A percentile compares a stretch with the other conserved stretches of the same genome.
Evolutionary conservation across 2,797 vertebrate species (phyloP).

Genomic region (Acestrorhynchus altus): DNA sequence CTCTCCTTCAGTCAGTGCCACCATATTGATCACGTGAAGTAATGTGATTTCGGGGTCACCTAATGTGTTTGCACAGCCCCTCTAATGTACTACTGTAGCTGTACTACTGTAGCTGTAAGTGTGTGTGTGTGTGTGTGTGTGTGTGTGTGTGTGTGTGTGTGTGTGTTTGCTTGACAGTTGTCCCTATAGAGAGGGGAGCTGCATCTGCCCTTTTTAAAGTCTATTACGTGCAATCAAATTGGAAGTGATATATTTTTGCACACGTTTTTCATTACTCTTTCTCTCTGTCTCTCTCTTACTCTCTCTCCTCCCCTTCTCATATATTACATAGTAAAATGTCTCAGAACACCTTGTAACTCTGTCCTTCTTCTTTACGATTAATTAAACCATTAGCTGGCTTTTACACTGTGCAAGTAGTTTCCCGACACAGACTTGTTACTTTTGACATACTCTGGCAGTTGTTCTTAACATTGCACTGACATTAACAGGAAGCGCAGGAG

Average conservation of each 20-base stretch:
- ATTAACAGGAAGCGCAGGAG: too few species aligned
- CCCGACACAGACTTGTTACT: too few species aligned
- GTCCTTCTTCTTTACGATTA: conserved; percentile 5
- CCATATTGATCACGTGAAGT: conserved; percentile 16
- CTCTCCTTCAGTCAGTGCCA: neutral
- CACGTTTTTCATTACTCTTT: conserved; percentile 9
- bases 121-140: neutral
- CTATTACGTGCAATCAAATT: conserved; percentile 16
- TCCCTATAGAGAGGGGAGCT: conserved; percentile 17
- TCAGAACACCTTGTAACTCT: neutral
- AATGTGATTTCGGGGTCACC: neutral
- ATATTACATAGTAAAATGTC: too few species aligned
- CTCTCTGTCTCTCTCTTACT: neutral
- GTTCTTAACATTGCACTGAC: too few species aligned
- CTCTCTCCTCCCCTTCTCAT: neutral
- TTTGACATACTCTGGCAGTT: too few species aligned
- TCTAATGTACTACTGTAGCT: neutral
- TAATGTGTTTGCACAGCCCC: neutral
- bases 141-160: neutral
- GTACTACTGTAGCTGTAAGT: neutral
- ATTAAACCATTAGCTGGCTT: too few species aligned
- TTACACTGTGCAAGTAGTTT: too few species aligned
- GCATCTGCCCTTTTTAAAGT: conserved; percentile 26
- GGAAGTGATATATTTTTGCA: conserved; percentile 31
- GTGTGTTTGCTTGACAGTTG: conserved; percentile 25